A percentile compares a stretch with the other conserved stretches of the same genome.
Conservation (phyloP, 2,888 invertebrate species). For the Drosophila acutilabella region DNA sequence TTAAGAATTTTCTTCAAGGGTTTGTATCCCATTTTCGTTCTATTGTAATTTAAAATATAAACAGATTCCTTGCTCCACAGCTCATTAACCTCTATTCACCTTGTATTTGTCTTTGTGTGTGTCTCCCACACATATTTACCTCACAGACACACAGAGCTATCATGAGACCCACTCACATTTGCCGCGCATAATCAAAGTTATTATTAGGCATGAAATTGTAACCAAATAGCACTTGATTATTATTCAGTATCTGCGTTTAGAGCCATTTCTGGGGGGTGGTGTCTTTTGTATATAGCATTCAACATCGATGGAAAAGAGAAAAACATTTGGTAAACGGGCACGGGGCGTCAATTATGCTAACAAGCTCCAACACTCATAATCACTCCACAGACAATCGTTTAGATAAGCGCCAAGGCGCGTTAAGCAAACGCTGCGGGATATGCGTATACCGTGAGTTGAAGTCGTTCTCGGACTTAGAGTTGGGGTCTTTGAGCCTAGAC, state of each 20-base stretch:
- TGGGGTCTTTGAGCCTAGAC: slow-evolving; percentile 45
- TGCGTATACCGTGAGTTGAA: slow-evolving; percentile 43
- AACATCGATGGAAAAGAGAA: not conserved
- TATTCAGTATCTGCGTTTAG: slow-evolving; percentile 70
- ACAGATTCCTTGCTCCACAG: not conserved
- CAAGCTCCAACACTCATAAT: slow-evolving; percentile 80
- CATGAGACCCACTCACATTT: slow-evolving; percentile 21
- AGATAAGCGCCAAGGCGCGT: slow-evolving; percentile 77
- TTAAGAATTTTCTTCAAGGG: not conserved
- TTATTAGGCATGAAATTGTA: slow-evolving; percentile 73
- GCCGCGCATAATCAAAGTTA: slow-evolving; percentile 46
- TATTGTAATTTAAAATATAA: not conserved
- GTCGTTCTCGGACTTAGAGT: not conserved
- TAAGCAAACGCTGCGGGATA: slow-evolving; percentile 79
- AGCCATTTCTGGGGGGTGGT: slow-evolving; percentile 4
- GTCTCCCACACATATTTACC: not conserved
- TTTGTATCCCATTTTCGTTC: not conserved
- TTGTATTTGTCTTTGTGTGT: not conserved
- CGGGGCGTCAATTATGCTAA: slow-evolving; percentile 81
- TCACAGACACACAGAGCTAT: not conserved
- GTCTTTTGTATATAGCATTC: slow-evolving; percentile 25
- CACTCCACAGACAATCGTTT: slow-evolving; percentile 82
- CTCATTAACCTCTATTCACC: slow-evolving; percentile 26
- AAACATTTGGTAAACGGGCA: slow-evolving; percentile 56
- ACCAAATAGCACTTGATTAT: slow-evolving; percentile 75